Evolutionary conservation across 2,113 vertebrate species (phyloP).

Genomic region (Apodemus sylvaticus): DNA sequence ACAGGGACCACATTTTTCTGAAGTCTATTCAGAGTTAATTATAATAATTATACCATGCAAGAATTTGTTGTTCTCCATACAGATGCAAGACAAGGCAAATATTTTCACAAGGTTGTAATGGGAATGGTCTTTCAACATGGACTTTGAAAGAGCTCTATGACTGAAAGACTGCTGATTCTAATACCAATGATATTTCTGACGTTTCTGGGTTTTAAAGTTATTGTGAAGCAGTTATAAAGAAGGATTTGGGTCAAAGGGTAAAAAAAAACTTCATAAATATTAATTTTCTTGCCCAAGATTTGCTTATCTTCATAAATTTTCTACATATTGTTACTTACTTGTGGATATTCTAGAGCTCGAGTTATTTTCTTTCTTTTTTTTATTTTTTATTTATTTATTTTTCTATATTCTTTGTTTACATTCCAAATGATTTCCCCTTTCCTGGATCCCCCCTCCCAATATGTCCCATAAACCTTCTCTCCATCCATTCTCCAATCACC

Average conservation of each 20-base stretch:
- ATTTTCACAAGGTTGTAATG: background rate
- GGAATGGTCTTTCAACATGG: background rate
- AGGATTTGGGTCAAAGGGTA: background rate
- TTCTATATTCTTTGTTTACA: no score
- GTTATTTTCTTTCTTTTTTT: background rate
- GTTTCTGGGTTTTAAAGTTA: background rate
- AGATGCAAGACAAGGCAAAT: background rate
- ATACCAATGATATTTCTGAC: background rate
- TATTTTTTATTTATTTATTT: no score
- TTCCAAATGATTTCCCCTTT: no score
- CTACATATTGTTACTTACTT: background rate
- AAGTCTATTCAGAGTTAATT: background rate
- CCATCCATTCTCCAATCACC: no score
- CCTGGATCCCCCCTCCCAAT: no score
- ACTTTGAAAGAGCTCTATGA: background rate
- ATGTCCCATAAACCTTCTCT: no score
- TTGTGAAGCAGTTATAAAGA: background rate
- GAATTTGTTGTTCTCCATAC: background rate
- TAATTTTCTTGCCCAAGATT: background rate
- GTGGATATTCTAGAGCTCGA: background rate
- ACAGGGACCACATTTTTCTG: background rate
- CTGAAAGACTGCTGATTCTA: background rate
- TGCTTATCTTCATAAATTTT: background rate
- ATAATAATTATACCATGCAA: background rate
- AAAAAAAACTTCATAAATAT: background rate